A percentile compares a stretch with the other conserved stretches of the same genome.
phyloP scores from a whole-genome alignment of 2,888 invertebrate genomes.

The Mantis religiosa region DNA sequence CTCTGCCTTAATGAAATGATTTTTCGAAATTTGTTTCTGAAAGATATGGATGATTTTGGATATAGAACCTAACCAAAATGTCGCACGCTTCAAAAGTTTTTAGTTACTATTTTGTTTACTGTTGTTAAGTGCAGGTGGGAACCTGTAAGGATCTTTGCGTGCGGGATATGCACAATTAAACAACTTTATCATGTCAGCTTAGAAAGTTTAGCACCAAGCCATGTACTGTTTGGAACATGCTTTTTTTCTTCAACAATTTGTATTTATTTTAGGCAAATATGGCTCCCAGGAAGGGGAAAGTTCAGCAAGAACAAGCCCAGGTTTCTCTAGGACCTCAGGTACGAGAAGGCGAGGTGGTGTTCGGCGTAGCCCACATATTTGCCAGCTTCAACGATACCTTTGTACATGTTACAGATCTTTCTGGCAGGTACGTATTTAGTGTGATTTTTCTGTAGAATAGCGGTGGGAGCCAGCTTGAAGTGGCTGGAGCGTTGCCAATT shows the following conservation, averaged over 20 bases:
- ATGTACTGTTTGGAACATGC: too few relatives aligned
- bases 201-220: too few relatives aligned
- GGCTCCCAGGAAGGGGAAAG: slow-evolving; percentile 98
- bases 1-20: background rate
- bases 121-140: background rate
- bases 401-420: slow-evolving; percentile 98
- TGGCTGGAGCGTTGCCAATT: too few relatives aligned
- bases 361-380: slow-evolving; percentile 99
- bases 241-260: too few relatives aligned
- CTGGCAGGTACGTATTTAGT: slow-evolving; percentile 64
- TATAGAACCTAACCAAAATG: background rate
- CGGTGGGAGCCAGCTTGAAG: too few relatives aligned
- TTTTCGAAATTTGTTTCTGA: background rate
- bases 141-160: background rate
- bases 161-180: too few relatives aligned
- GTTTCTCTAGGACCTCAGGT: slow-evolving; percentile 94
- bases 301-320: slow-evolving; percentile 94
- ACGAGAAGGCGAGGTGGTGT: slow-evolving; percentile 94
- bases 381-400: slow-evolving; percentile 99
- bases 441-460: too few relatives aligned
- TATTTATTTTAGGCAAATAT: slow-evolving; percentile 47
- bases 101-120: background rate
- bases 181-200: too few relatives aligned
- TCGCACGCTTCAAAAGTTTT: background rate
- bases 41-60: background rate